A percentile compares a stretch with the other conserved stretches of the same genome.
phyloP scores from a whole-genome alignment of 2,888 invertebrate species.

The Sesia apiformis region DNA sequence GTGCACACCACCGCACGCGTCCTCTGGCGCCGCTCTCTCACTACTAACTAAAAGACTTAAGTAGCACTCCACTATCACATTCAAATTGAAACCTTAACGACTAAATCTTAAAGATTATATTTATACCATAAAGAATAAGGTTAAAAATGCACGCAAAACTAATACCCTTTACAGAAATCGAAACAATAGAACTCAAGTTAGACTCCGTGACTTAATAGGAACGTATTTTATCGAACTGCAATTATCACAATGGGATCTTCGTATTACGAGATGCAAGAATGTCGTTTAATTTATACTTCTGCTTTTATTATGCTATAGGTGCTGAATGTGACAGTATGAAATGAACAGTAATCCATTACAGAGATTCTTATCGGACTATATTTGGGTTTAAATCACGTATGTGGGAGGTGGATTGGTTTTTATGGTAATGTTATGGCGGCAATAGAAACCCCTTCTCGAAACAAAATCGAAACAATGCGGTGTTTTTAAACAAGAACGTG shows the following conservation, averaged over 20 bases:
- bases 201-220: conserved; percentile 23
- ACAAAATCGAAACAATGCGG: conserved; percentile 39
- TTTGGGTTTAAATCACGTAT: conserved; percentile 52
- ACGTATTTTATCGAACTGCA: conserved; percentile 20
- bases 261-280: conserved; percentile 36
- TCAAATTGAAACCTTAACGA: conserved; percentile 3
- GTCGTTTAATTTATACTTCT: conserved; percentile 27
- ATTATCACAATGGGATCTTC: conserved; percentile 21
- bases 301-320: conserved; percentile 22
- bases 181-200: conserved; percentile 29
- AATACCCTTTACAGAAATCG: conserved; percentile 22
- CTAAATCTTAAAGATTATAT: neutral
- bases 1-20: conserved; percentile 41
- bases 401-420: conserved; percentile 44
- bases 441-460: conserved; percentile 30
- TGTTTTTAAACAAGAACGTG: conserved; percentile 20
- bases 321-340: conserved; percentile 32
- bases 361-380: conserved; percentile 45
- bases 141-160: conserved; percentile 19
- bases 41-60: conserved; percentile 13
- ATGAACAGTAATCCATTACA: conserved; percentile 31
- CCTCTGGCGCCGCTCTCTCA: conserved; percentile 39
- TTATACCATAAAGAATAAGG: neutral
- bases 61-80: conserved; percentile 3
- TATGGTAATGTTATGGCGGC: conserved; percentile 52